A percentile compares a stretch with the other conserved stretches of the same genome.
These are phyloP conservation scores for Clitarchus hookeri DNA, from an alignment of 2,888 invertebrate species.

Conservation along the genomic window DNA sequence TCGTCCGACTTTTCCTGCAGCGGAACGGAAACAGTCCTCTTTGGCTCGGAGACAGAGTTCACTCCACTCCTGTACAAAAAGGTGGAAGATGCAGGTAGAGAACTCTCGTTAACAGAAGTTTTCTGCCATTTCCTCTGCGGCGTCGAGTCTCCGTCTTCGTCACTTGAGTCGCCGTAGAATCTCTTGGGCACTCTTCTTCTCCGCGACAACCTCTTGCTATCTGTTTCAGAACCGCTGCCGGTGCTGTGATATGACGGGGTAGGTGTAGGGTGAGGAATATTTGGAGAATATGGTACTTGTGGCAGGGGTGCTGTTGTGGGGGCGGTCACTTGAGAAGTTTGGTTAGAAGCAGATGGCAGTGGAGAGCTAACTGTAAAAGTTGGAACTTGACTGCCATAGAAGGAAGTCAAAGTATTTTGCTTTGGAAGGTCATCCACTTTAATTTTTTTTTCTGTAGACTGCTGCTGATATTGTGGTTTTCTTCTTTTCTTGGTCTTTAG, in stretches of 20 bases:
- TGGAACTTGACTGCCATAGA: conserved; percentile 45
- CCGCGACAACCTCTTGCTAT: conserved; percentile 72
- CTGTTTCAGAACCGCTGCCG: conserved; percentile 59
- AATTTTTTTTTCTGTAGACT: conserved; percentile 23
- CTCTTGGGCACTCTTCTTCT: conserved; percentile 80
- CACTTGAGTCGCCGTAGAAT: conserved; percentile 87
- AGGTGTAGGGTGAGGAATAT: conserved; percentile 39
- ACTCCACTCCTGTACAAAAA: conserved; percentile 29
- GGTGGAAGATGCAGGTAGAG: conserved; percentile 45
- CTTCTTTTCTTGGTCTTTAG: conserved; percentile 71
- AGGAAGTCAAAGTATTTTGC: conserved; percentile 61
- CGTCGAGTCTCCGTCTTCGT: conserved; percentile 70
- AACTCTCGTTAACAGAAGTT: conserved; percentile 59
- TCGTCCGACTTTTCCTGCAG: conserved; percentile 44
- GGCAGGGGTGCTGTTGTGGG: neutral
- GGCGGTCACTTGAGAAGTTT: neutral
- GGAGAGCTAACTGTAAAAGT: conserved; percentile 30
- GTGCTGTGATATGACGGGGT: conserved; percentile 50
- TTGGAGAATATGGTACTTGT: conserved; percentile 25
- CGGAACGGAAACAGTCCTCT: neutral
- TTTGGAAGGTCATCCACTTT: conserved; percentile 57
- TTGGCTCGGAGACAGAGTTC: conserved; percentile 34
- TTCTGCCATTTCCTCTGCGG: conserved; percentile 75
- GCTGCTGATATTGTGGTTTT: conserved; percentile 59
- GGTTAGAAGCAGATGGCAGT: conserved; percentile 19